A percentile compares a stretch with the other conserved stretches of the same genome.
These are phyloP conservation scores for silkworm (Bombyx mori) DNA, from an alignment of 1,140 invertebrate genomes.

Conservation along the genomic window DNA sequence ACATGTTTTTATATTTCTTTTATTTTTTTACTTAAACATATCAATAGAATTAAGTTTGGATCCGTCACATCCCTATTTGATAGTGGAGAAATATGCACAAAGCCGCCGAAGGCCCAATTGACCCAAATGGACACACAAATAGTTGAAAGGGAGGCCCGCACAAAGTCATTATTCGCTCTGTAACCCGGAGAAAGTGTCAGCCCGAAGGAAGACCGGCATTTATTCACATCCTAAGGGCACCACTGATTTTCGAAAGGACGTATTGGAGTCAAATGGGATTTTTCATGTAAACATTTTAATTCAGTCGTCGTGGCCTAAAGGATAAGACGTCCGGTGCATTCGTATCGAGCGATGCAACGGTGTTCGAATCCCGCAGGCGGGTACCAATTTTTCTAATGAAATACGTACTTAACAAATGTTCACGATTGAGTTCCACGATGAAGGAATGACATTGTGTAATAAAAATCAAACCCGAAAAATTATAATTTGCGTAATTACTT, in stretches of 20 bases:
- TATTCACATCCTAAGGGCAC: conserved; percentile 63
- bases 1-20: neutral
- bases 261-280: conserved; percentile 44
- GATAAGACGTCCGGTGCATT: too few species aligned
- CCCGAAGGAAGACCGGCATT: conserved; percentile 49
- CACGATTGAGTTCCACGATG: too few species aligned
- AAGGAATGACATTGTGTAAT: too few species aligned
- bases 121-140: conserved; percentile 66
- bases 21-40: neutral
- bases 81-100: conserved; percentile 41
- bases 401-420: too few species aligned
- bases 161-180: conserved; percentile 61
- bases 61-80: neutral
- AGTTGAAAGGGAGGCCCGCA: conserved; percentile 49
- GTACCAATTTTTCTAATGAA: too few species aligned
- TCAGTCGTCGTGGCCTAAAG: too few species aligned
- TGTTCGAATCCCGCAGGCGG: too few species aligned
- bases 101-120: conserved; percentile 54
- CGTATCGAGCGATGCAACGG: too few species aligned
- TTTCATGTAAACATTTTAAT: conserved; percentile 34
- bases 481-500: too few species aligned
- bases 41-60: neutral
- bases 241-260: conserved; percentile 60
- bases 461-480: too few species aligned
- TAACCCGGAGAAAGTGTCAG: conserved; percentile 55